Evolutionary conservation across 53 echinoderm and acorn worm species (phyloP).

Genomic region (Hippasteria phrygiana): DNA sequence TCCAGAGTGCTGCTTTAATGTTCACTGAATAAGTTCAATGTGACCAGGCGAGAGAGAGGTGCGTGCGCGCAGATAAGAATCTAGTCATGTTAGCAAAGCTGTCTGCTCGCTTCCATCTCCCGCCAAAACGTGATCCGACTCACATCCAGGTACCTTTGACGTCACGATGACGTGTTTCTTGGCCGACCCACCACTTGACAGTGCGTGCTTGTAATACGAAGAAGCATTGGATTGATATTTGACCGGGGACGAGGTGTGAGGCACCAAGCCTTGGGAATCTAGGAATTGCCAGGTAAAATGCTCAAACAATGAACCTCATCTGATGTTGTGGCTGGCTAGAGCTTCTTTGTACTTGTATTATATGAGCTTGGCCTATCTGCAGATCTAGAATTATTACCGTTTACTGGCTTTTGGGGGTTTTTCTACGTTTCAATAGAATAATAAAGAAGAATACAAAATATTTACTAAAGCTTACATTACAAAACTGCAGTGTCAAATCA

Average conservation of each 20-base stretch:
- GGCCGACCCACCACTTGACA: slow-evolving; percentile 23
- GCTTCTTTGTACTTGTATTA: no score
- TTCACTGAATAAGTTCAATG: neutral
- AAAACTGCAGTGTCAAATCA: no score
- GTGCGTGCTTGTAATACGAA: slow-evolving; percentile 26
- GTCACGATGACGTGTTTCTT: slow-evolving; percentile 51
- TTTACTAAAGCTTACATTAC: no score
- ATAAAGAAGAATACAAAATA: no score
- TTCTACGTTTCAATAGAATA: no score
- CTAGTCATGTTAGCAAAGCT: neutral
- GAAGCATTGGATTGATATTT: slow-evolving; percentile 24
- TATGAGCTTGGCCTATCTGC: no score
- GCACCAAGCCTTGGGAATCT: neutral
- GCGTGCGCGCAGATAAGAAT: slow-evolving; percentile 8
- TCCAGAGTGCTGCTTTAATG: neutral
- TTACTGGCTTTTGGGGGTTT: no score
- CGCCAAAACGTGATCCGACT: slow-evolving; percentile 42
- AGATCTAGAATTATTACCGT: no score
- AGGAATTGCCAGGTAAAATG: neutral
- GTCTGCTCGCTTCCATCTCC: slow-evolving; percentile 8
- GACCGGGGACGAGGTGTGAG: neutral
- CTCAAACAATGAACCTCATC: neutral
- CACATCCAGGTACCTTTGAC: slow-evolving; percentile 47
- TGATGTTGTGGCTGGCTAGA: no score
- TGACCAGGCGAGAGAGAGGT: slow-evolving; percentile 2